phyloP scores from a whole-genome alignment of 2,113 vertebrate species.

The Oreochromis spilurus region DNA sequence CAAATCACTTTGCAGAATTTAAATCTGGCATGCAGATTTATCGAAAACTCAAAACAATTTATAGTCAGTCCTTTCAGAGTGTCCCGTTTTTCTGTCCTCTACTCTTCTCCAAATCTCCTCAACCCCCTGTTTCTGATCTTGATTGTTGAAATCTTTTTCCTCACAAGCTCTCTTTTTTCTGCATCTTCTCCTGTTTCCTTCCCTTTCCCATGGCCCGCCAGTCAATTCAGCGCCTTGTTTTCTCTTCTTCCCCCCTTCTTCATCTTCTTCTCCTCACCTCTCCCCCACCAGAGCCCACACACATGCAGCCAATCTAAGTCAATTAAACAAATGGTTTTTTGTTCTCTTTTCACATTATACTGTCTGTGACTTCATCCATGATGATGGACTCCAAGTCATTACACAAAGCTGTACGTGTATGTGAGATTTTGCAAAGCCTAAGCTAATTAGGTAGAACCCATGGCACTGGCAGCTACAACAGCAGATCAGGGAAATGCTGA shows the following conservation, averaged over 20 bases:
- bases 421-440: conserved; percentile 22
- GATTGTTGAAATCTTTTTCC: not conserved
- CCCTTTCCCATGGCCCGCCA: not conserved
- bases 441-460: conserved; percentile 50
- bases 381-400: conserved; percentile 54
- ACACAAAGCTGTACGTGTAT: conserved; percentile 16
- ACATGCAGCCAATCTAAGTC: conserved; percentile 32
- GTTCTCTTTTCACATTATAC: conserved; percentile 35
- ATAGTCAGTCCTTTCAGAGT: not conserved
- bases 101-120: not conserved
- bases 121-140: not conserved
- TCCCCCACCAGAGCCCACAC: conserved; percentile 8
- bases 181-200: not conserved
- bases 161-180: not conserved
- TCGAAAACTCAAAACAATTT: not conserved
- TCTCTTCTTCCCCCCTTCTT: not conserved
- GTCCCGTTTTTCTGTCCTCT: not conserved
- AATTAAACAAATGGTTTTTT: conserved; percentile 61
- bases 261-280: not conserved
- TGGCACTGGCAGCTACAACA: conserved; percentile 32
- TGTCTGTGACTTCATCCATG: conserved; percentile 33
- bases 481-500: conserved; percentile 42
- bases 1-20: not conserved
- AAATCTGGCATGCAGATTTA: conserved; percentile 10
- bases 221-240: not conserved